Conservation (phyloP, 2,888 invertebrate species). For the Anodontia alba region DNA sequence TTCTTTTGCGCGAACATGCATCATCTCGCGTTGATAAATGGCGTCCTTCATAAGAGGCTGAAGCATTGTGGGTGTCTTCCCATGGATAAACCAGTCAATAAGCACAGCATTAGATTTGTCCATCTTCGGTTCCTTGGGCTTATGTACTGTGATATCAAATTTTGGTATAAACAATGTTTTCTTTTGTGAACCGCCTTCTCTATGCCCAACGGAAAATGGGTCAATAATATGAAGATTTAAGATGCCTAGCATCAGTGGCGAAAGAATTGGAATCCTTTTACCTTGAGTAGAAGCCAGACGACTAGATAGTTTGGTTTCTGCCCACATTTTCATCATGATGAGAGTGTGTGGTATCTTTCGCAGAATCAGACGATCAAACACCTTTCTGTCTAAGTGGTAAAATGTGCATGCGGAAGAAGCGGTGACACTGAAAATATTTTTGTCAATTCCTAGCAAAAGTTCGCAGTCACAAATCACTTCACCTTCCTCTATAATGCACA, state of each 20-base stretch:
- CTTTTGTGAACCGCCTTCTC: conserved; percentile 17
- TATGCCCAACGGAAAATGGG: conserved; percentile 33
- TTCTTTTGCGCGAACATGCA: conserved; percentile 58
- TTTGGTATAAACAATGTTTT: neutral
- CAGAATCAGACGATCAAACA: conserved; percentile 68
- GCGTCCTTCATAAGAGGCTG: conserved; percentile 64
- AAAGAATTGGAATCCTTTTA: conserved; percentile 55
- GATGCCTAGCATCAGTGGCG: conserved; percentile 54
- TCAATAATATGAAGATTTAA: conserved; percentile 55
- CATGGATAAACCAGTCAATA: conserved; percentile 61
- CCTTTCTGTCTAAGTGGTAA: conserved; percentile 64
- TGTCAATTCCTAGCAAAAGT: conserved; percentile 66
- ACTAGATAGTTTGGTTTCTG: conserved; percentile 66
- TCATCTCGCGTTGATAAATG: conserved; percentile 64
- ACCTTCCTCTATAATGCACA: conserved; percentile 67
- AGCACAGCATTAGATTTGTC: conserved; percentile 56
- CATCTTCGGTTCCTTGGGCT: conserved; percentile 30
- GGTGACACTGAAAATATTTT: conserved; percentile 68
- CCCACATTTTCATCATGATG: conserved; percentile 62
- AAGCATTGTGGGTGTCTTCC: conserved; percentile 57
- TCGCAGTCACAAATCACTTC: conserved; percentile 72
- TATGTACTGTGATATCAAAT: conserved; percentile 5
- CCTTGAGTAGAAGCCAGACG: conserved; percentile 63
- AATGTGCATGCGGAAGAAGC: conserved; percentile 70
- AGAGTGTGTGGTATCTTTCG: conserved; percentile 66